Evolutionary conservation across 2,797 vertebrate species (phyloP).

Genomic region (Gymnothorax javanicus): DNA sequence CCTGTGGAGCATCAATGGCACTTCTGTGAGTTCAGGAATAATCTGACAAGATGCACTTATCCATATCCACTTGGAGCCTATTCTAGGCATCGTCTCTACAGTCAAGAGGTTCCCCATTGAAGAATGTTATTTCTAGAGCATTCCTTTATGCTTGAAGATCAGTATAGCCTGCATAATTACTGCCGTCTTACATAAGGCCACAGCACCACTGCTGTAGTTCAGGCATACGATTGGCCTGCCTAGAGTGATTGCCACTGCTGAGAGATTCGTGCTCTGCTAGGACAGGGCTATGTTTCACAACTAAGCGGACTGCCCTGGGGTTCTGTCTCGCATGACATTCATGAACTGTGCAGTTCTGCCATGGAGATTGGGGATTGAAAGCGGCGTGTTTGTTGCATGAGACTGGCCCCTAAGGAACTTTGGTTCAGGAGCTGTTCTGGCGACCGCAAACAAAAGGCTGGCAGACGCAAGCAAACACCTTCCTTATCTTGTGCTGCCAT

Average conservation of each 20-base stretch:
- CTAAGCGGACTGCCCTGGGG: not conserved
- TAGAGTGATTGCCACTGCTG: not conserved
- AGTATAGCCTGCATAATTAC: not conserved
- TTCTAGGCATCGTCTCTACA: not conserved
- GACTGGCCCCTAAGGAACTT: not conserved
- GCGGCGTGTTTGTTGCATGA: not conserved
- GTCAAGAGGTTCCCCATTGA: not conserved
- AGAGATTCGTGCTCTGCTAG: not conserved
- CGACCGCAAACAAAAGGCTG: not conserved
- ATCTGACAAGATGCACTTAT: not conserved
- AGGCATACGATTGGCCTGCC: not conserved
- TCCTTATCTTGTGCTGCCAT: not conserved
- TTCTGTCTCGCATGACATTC: not conserved
- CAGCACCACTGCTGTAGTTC: not conserved
- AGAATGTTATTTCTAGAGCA: not conserved
- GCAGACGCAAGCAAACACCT: not conserved
- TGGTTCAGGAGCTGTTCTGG: not conserved
- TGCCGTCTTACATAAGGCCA: not conserved
- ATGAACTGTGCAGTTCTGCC: not conserved
- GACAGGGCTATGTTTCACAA: not conserved
- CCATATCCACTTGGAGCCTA: not conserved
- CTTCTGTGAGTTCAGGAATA: slow-evolving; percentile 59
- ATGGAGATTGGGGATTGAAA: not conserved
- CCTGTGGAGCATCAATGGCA: slow-evolving; percentile 80
- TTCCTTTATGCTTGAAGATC: not conserved